Evolutionary conservation across 2,888 invertebrate species (phyloP).

Genomic region (Megaustenia siamemsis): DNA sequence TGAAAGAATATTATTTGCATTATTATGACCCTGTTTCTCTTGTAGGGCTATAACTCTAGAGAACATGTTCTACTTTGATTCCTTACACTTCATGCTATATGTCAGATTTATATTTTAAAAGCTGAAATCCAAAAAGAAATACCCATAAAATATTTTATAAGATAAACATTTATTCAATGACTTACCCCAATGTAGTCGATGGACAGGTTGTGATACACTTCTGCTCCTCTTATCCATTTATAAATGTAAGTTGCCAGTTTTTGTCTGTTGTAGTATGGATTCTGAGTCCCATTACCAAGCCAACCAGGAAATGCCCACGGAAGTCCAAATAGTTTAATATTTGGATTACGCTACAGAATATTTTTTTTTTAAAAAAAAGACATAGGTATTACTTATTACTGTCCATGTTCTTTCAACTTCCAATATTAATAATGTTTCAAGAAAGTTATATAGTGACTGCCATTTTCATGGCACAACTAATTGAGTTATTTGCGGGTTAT

Average conservation of each 20-base stretch:
- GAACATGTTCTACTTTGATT: too few relatives aligned
- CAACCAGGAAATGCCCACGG: constrained; percentile 80
- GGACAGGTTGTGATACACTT: constrained; percentile 69
- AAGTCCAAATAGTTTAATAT: constrained; percentile 76
- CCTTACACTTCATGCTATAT: too few relatives aligned
- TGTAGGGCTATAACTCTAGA: too few relatives aligned
- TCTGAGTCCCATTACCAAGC: constrained; percentile 71
- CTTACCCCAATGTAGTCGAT: constrained; percentile 79
- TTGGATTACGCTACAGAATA: constrained; percentile 75
- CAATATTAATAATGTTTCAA: neutral
- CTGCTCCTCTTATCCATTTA: constrained; percentile 79
- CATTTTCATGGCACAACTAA: too few relatives aligned
- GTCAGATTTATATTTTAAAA: too few relatives aligned
- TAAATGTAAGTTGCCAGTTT: constrained; percentile 74
- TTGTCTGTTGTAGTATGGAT: constrained; percentile 70
- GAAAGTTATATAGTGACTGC: too few relatives aligned
- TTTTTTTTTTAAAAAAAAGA: neutral
- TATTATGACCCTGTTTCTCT: too few relatives aligned
- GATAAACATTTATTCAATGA: neutral
- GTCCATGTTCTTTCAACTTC: neutral
- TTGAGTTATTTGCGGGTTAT: too few relatives aligned
- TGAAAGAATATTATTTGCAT: too few relatives aligned
- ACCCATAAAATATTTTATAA: neutral
- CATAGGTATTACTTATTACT: neutral
- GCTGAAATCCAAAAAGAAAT: too few relatives aligned